Evolutionary conservation across 2,888 invertebrate species (phyloP).

Genomic region (Caenorhabditis virilis): DNA sequence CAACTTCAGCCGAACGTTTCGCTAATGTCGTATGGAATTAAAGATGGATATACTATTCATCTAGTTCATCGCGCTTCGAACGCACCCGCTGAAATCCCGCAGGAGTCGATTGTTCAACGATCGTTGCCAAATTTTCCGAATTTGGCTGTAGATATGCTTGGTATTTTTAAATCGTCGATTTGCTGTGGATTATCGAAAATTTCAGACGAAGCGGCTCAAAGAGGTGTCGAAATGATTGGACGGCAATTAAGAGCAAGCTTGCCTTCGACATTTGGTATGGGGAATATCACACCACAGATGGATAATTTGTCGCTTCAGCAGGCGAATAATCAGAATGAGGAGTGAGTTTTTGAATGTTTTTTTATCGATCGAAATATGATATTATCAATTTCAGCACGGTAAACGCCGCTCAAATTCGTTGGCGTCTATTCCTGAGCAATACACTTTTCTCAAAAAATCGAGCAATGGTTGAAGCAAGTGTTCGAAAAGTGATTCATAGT

Average conservation of each 20-base stretch:
- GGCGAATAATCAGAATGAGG: not conserved
- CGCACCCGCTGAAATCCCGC: no score
- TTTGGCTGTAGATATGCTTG: no score
- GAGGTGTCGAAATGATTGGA: not conserved
- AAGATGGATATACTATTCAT: constrained; percentile 25
- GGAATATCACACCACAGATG: not conserved
- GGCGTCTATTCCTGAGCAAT: constrained; percentile 2
- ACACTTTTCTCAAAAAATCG: not conserved
- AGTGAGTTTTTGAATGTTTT: no score
- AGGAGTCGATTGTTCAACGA: no score
- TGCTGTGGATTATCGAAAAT: no score
- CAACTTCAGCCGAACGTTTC: constrained; percentile 1
- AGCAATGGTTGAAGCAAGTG: not conserved
- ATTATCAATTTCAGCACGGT: no score
- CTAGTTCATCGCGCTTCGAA: constrained; percentile 12
- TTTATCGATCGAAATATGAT: no score
- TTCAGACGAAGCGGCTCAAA: no score
- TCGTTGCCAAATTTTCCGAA: no score
- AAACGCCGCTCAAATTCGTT: not conserved
- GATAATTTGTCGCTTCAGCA: constrained; percentile 3
- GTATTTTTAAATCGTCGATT: no score
- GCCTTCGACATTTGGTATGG: no score
- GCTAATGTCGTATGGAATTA: constrained; percentile 9
- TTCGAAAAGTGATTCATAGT: not conserved
- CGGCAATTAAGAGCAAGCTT: no score